Evolutionary conservation across 2,797 vertebrate genomes (phyloP), one percentile per base, ranked within the genome.

Genomic region (Enteromius unitaeniatus): DNA sequence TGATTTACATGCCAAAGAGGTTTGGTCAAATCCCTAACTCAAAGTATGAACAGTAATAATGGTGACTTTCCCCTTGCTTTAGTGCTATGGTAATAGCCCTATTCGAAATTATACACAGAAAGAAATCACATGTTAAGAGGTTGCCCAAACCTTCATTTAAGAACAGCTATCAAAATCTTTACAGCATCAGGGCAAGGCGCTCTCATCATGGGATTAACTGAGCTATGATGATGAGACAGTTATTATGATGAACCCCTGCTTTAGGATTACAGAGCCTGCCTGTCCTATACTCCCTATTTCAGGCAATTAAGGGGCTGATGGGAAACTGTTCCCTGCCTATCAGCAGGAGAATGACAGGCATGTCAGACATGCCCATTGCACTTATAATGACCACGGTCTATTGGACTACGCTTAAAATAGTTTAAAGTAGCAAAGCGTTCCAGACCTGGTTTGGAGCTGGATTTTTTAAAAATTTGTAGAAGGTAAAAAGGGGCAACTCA

Each of bases 401-500:
- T 90, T 89, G 86, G 87, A 82, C 79, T 3, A 62, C 83, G 79
- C 91, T 91, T 86, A 88, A 94, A 95, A 94, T 94, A 95, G 89
- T 73, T 79, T 75, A 84, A 85, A 86, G 88, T 79, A 88, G 88
- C 88, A 88, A 91, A 91, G 91, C 91, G 92, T 91, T 91, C 86
- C 90, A 88, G 74, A 68, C 31, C 42, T 28, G 37, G 45, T 82
- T 78, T 78, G 34, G 42, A 64, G n/a, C 10, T 55, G 37, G 7
- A 40, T 55, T 47, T 47, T 23, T 13, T 42, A 40, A 67, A 55
- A 55, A 45, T 31, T 11, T 82, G 45, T 14, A 40, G 21, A 19
- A 2, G n/a, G 15, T 8, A 19, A 42, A 15, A 42, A 40, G 9
- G 4, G 6, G 23, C 6, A 19, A 15, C 31, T 42, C 11, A 78